These are phyloP conservation scores for Grantiella picta DNA, from an alignment of 2,113 vertebrate genomes.

Conservation along the genomic window DNA sequence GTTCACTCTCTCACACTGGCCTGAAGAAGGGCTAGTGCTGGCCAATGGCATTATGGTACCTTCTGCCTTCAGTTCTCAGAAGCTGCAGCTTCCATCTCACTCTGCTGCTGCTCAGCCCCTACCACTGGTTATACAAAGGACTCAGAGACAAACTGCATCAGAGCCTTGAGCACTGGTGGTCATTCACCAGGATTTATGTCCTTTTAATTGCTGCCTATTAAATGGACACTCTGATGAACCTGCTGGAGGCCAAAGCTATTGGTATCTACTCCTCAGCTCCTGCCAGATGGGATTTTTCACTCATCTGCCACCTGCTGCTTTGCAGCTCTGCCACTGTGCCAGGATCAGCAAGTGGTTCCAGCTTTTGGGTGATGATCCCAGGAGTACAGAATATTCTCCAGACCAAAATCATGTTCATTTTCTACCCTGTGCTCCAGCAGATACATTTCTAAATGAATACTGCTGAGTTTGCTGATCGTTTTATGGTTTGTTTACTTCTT, in stretches of 20 bases:
- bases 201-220: background rate
- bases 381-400: background rate
- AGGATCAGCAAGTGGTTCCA: background rate
- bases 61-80: background rate
- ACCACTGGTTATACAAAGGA: background rate
- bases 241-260: background rate
- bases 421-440: background rate
- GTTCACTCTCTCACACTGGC: accelerated
- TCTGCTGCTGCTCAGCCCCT: background rate
- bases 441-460: slow-evolving; percentile 30
- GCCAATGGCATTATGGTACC: background rate
- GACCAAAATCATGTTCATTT: background rate
- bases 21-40: background rate
- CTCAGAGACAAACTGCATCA: background rate
- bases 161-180: background rate
- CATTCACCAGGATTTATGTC: background rate
- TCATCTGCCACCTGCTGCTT: background rate
- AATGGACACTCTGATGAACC: background rate
- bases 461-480: slow-evolving; percentile 27
- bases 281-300: background rate
- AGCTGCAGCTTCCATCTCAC: background rate
- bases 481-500: slow-evolving; percentile 57
- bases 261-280: background rate
- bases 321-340: background rate
- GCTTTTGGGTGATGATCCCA: background rate